These are phyloP conservation scores for Pseudopodoces humilis DNA, from an alignment of 2,113 vertebrate genomes.

Conservation along the genomic window DNA sequence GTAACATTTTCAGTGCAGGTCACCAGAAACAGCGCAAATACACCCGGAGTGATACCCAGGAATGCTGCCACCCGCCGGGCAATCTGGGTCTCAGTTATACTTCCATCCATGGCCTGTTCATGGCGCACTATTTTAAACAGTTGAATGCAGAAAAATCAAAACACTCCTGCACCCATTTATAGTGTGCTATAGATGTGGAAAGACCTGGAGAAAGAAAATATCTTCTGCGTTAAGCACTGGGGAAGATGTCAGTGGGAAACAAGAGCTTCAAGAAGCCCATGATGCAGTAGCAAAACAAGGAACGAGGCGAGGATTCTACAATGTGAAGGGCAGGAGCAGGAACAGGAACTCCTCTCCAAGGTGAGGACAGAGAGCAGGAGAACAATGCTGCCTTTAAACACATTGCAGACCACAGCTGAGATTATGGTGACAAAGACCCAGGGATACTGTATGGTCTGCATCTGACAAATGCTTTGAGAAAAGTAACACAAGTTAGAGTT, in stretches of 20 bases:
- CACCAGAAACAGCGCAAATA: not conserved
- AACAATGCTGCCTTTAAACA: not conserved
- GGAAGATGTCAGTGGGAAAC: not conserved
- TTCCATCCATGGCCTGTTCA: fast-evolving
- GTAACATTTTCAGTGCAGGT: too few relatives aligned
- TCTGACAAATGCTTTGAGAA: not conserved
- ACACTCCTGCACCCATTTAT: not conserved
- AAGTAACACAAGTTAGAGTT: not conserved
- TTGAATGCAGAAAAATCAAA: fast-evolving
- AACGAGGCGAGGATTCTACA: not conserved
- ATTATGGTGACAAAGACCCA: fast-evolving
- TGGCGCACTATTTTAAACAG: fast-evolving
- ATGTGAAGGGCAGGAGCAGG: fast-evolving
- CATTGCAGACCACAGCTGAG: fast-evolving
- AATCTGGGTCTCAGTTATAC: fast-evolving
- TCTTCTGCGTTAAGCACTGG: fast-evolving
- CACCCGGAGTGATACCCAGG: fast-evolving
- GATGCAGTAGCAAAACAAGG: fast-evolving
- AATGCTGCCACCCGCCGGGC: fast-evolving
- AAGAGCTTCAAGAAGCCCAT: fast-evolving
- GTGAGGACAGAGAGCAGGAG: not conserved
- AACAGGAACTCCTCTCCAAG: not conserved
- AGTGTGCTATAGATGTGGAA: fast-evolving
- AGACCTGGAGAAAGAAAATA: not conserved
- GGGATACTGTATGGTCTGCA: fast-evolving